Conservation (phyloP, 2,113 vertebrate species). For the Fulmarus glacialis region DNA sequence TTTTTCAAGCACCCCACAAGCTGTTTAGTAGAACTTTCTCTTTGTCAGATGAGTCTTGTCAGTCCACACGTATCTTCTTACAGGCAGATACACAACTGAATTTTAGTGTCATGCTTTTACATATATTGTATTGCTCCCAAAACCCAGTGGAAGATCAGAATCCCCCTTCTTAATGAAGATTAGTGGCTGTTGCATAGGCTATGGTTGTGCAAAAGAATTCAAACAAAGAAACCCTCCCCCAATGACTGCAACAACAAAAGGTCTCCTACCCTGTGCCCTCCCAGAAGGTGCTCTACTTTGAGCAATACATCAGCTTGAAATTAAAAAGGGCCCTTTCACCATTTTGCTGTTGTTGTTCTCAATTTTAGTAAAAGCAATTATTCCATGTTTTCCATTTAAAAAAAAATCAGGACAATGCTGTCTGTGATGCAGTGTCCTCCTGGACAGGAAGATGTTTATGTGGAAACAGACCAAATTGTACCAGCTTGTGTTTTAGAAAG, state of each 20-base stretch:
- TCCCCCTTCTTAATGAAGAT: not conserved
- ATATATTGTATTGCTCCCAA: not conserved
- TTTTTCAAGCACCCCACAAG: not conserved
- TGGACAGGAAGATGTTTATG: not conserved
- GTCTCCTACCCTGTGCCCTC: not conserved
- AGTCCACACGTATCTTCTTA: not conserved
- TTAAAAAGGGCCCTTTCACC: not conserved
- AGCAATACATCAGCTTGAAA: not conserved
- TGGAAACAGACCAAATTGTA: not conserved
- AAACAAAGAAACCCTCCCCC: not conserved
- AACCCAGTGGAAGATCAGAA: not conserved
- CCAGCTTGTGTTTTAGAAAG: not conserved
- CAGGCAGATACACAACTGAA: not conserved
- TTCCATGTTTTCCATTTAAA: not conserved
- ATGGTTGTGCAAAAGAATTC: not conserved
- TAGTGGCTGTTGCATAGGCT: not conserved
- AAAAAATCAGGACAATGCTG: rapidly evolving
- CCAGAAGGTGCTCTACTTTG: not conserved
- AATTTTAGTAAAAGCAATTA: not conserved
- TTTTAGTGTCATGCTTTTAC: not conserved
- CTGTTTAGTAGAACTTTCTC: not conserved
- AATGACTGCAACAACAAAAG: not conserved
- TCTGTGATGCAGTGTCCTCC: not conserved
- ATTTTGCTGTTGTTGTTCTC: not conserved
- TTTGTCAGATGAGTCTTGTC: not conserved